phyloP scores from a whole-genome alignment of 2,797 vertebrate genomes.

The Sphaeramia orbicularis region DNA sequence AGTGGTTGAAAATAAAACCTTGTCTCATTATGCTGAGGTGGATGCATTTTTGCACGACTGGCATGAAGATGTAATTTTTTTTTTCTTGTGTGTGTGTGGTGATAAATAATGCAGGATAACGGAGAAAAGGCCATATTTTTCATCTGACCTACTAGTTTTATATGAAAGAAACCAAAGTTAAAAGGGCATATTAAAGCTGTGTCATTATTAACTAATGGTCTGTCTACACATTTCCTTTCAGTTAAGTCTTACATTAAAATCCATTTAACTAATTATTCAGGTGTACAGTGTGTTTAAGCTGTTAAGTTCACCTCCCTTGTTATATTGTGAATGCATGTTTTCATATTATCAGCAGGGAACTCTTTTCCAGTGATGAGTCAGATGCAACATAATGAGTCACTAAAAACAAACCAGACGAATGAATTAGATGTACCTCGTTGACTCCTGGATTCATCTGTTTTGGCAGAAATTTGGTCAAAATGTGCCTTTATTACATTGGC shows the following conservation, averaged over 20 bases:
- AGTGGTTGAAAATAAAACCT: slow-evolving; percentile 25
- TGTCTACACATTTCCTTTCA: slow-evolving; percentile 18
- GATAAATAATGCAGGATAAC: neutral
- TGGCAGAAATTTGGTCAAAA: slow-evolving; percentile 51
- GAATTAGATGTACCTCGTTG: slow-evolving; percentile 45
- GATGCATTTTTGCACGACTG: neutral
- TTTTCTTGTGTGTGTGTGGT: neutral
- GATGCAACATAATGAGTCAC: slow-evolving; percentile 55
- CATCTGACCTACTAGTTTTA: too few species aligned
- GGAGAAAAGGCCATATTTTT: slow-evolving; percentile 5
- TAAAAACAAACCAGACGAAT: slow-evolving; percentile 47
- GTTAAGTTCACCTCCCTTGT: slow-evolving; percentile 29
- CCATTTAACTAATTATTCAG: slow-evolving; percentile 24
- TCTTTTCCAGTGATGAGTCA: slow-evolving; percentile 50
- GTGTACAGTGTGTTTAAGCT: slow-evolving; percentile 24
- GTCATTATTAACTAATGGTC: slow-evolving; percentile 27
- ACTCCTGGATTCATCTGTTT: slow-evolving; percentile 37
- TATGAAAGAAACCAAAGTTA: neutral
- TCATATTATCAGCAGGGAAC: slow-evolving; percentile 14
- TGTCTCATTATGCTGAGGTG: slow-evolving; percentile 15
- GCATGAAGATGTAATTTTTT: neutral
- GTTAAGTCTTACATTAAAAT: slow-evolving; percentile 37
- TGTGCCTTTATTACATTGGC: neutral
- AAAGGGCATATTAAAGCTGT: slow-evolving; percentile 6
- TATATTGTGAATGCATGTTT: slow-evolving; percentile 7